Base-by-base conservation (phyloP, 2,888 invertebrate genomes). In the Bibio marci region DNA sequence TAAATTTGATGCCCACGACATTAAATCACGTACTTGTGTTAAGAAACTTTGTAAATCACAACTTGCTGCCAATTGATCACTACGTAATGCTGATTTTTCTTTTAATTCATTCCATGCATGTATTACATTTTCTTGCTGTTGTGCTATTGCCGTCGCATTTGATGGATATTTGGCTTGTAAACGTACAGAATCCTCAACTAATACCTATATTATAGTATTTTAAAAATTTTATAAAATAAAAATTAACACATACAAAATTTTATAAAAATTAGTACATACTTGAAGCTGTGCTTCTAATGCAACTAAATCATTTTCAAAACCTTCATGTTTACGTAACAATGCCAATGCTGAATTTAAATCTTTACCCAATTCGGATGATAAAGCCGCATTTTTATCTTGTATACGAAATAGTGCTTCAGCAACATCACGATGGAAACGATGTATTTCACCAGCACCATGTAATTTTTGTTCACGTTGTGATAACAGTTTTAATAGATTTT, bases 401-500 rank as follows among this genome's bases (percentile, higher is more conserved):
- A 90, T 91, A 18, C 94, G 70, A 30, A 85, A 80, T 8, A 90
- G 61, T 2, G 91, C 82, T 54, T 95, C 94, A 17, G 82, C 86
- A 2, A 86, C 90, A 62, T 95, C 95, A 39, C 94, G 76, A 64
- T 97, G 95, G 71, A 94, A 97, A 40, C 92, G 75, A 62, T 97
- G 97, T 47, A 97, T 90, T 65, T 95, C 92, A 10, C 88, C 94
- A 2, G 97, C 97, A 1, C 91, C 95, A 54, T 80, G 78, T 30
- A 98, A 66, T 31, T 90, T 80, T 44, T 81, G 76, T 46, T 87
- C 87, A 12, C 95, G 74, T 36, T 82, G 76, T 49, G 82, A 80
- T 42, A 95, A 80, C 54, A 87, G 77, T 37, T 86, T 81, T 37
- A 91, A 69, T 0, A 97, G 71, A 34, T 80, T 76, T 46, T 85